Conservation (phyloP, 2,113 vertebrate genomes). For the Piaya cayana region DNA sequence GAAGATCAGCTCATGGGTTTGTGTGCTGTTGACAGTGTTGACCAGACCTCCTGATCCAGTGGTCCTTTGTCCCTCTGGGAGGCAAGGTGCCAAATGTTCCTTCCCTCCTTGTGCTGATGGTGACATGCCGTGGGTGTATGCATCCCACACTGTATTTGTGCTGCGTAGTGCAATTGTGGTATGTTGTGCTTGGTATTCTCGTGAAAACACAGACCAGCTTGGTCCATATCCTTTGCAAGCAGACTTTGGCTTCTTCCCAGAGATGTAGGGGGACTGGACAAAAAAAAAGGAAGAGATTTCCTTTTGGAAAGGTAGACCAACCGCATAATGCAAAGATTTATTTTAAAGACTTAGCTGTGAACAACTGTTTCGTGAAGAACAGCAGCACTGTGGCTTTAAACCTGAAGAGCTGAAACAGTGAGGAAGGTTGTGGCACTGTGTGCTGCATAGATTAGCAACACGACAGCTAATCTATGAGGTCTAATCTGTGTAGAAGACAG, state of each 20-base stretch:
- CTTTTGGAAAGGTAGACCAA: not conserved
- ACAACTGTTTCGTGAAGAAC: not conserved
- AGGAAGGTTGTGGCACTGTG: not conserved
- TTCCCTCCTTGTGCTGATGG: not conserved
- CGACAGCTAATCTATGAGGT: not conserved
- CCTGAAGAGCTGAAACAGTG: not conserved
- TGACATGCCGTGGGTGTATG: not conserved
- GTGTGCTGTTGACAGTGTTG: not conserved
- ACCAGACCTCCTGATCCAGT: not conserved
- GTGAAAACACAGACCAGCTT: not conserved
- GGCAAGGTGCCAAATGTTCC: not conserved
- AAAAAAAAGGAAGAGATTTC: not conserved
- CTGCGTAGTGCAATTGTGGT: not conserved
- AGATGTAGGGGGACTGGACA: not conserved
- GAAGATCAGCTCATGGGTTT: rapidly evolving
- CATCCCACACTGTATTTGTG: not conserved
- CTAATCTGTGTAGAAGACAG: not conserved
- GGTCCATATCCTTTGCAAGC: not conserved
- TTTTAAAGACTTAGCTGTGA: not conserved
- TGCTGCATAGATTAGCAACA: not conserved
- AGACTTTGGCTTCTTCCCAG: not conserved
- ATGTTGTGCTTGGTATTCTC: not conserved
- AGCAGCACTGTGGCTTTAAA: not conserved
- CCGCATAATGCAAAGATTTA: not conserved
- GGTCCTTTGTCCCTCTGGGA: not conserved